Evolutionary conservation across 1,140 invertebrate genomes (phyloP).

Genomic region (Temnothorax longispinosus): DNA sequence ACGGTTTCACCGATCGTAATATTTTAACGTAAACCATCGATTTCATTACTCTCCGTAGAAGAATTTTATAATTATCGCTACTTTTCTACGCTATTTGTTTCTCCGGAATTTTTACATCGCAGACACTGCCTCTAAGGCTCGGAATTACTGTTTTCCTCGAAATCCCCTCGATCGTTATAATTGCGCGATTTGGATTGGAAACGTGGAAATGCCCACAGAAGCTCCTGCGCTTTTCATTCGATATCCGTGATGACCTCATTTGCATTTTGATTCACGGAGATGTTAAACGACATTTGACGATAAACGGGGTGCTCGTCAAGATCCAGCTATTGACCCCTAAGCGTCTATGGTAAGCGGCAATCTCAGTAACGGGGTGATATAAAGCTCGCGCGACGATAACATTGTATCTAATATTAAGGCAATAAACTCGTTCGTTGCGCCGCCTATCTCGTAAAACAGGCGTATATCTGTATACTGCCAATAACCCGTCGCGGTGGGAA

Average conservation of each 20-base stretch:
- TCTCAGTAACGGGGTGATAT: conserved; percentile 25
- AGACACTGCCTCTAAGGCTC: neutral
- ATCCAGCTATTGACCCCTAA: conserved; percentile 22
- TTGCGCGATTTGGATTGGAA: conserved; percentile 14
- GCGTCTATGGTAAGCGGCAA: conserved; percentile 31
- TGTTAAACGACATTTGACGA: conserved; percentile 32
- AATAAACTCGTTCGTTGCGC: conserved; percentile 68
- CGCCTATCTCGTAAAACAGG: conserved; percentile 60
- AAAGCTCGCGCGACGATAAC: conserved; percentile 47
- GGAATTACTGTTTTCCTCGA: neutral
- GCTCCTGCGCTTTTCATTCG: neutral
- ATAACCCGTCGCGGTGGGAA: conserved; percentile 51
- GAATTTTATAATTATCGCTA: neutral
- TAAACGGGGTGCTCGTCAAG: conserved; percentile 32
- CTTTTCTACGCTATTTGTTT: neutral
- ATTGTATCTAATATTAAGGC: conserved; percentile 74
- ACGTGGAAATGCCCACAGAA: conserved; percentile 18
- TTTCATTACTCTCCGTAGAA: neutral
- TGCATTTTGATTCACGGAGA: conserved; percentile 38
- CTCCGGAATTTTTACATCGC: neutral
- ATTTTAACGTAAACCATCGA: neutral
- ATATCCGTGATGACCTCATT: conserved; percentile 23
- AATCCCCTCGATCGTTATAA: neutral
- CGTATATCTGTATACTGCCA: conserved; percentile 32
- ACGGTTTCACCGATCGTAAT: neutral